These are phyloP conservation scores for Vespertilio murinus DNA, from an alignment of 2,797 vertebrate genomes.

Conservation along the genomic window DNA sequence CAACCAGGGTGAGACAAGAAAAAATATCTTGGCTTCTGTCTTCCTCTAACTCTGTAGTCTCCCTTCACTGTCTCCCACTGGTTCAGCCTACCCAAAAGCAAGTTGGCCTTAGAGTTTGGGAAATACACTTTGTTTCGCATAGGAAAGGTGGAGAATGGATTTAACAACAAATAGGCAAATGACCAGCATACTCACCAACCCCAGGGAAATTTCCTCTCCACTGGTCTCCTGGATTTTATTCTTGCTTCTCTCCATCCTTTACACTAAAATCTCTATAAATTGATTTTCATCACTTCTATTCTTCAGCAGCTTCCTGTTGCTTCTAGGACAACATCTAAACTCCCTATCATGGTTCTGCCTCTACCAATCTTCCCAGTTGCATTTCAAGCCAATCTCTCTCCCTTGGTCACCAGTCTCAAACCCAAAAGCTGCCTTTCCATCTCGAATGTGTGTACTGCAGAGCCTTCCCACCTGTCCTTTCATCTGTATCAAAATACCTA, in stretches of 20 bases:
- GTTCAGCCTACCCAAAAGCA: background rate
- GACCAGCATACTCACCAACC: background rate
- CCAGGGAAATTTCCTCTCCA: background rate
- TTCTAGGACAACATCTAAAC: background rate
- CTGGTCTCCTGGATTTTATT: background rate
- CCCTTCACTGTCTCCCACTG: background rate
- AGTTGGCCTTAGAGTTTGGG: background rate
- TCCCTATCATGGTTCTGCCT: background rate
- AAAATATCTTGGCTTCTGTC: background rate
- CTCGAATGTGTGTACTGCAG: background rate
- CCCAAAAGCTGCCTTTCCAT: background rate
- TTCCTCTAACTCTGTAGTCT: background rate
- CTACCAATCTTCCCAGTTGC: background rate
- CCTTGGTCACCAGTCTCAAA: background rate
- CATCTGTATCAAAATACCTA: slow-evolving; percentile 47
- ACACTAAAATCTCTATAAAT: background rate
- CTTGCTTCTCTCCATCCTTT: background rate
- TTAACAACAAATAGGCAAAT: background rate
- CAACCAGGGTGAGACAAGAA: background rate
- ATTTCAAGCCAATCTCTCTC: background rate
- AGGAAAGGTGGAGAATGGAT: background rate
- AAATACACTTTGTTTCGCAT: background rate
- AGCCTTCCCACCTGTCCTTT: slow-evolving; percentile 31
- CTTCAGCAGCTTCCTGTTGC: background rate
- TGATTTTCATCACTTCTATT: background rate